Evolutionary conservation across 1,140 invertebrate species (phyloP).

Genomic region (Penaeus chinensis): DNA sequence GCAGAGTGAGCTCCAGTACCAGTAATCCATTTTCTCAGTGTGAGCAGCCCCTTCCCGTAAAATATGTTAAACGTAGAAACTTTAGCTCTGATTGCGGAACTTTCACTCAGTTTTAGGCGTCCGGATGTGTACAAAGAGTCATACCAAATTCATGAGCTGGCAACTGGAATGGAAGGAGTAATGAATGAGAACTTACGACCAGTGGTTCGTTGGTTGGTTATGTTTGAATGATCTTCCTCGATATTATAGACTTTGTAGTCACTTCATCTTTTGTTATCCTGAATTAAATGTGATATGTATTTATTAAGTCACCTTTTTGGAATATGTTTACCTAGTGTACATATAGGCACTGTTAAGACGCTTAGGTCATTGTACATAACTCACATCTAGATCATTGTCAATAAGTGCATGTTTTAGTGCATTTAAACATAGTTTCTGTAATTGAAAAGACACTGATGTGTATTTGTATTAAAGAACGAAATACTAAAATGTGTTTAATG

Average conservation of each 20-base stretch:
- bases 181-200: too few species aligned
- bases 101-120: too few species aligned
- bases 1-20: too few species aligned
- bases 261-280: constrained; percentile 52
- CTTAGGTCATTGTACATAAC: constrained; percentile 60
- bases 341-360: constrained; percentile 59
- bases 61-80: too few species aligned
- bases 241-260: constrained; percentile 43
- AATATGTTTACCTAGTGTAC: constrained; percentile 50
- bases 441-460: constrained; percentile 60
- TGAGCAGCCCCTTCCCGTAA: too few species aligned
- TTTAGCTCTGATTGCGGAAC: too few species aligned
- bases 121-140: too few species aligned
- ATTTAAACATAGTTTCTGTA: constrained; percentile 60
- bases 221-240: constrained; percentile 44
- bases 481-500: constrained; percentile 30
- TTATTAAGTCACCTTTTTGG: constrained; percentile 60
- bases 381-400: constrained; percentile 59
- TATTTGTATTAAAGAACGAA: constrained; percentile 58
- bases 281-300: constrained; percentile 63
- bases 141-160: too few species aligned
- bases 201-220: too few species aligned
- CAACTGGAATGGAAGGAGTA: too few species aligned
- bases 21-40: too few species aligned
- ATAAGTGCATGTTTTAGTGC: constrained; percentile 62